A percentile compares a stretch with the other conserved stretches of the same genome.
These are phyloP conservation scores for Acrobasis repandana DNA, from an alignment of 2,888 invertebrate genomes.

Conservation along the genomic window DNA sequence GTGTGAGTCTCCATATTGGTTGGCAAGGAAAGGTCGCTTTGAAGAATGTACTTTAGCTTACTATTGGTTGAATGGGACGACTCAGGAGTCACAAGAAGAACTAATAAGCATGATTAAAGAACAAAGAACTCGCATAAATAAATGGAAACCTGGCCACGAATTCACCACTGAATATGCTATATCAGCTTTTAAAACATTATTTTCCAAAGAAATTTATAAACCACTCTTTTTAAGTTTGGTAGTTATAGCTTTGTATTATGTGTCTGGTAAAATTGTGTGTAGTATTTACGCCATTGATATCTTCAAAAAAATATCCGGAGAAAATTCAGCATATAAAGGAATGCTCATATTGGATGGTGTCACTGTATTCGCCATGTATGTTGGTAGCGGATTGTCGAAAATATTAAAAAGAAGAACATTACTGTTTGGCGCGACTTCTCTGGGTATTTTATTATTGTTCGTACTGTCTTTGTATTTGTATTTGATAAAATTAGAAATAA, in stretches of 20 bases:
- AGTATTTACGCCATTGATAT: slow-evolving; percentile 23
- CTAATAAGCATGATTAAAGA: slow-evolving; percentile 36
- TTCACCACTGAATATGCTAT: slow-evolving; percentile 26
- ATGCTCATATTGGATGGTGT: slow-evolving; percentile 24
- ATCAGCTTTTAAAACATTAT: slow-evolving; percentile 28
- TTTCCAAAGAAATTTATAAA: slow-evolving; percentile 31
- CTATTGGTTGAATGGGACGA: slow-evolving; percentile 37
- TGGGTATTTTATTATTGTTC: slow-evolving; percentile 38
- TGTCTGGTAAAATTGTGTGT: slow-evolving; percentile 22
- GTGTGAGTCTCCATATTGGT: slow-evolving; percentile 37
- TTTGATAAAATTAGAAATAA: slow-evolving; percentile 34
- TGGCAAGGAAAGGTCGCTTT: slow-evolving; percentile 33
- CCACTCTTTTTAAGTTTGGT: slow-evolving; percentile 31
- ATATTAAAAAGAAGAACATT: slow-evolving; percentile 40
- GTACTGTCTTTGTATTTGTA: slow-evolving; percentile 41
- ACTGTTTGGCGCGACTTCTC: slow-evolving; percentile 36
- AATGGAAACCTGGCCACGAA: slow-evolving; percentile 26
- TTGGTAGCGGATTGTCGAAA: slow-evolving; percentile 30
- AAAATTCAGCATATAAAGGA: slow-evolving; percentile 2
- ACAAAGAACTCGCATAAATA: slow-evolving; percentile 35
- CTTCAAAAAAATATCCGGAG: slow-evolving; percentile 13
- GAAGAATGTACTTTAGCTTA: slow-evolving; percentile 37
- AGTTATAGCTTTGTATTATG: slow-evolving; percentile 12
- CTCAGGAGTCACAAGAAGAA: slow-evolving; percentile 33
- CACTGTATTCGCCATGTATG: slow-evolving; percentile 21